These are phyloP conservation scores for Tangara arthus DNA, from an alignment of 2,797 vertebrate genomes.

Conservation along the genomic window DNA sequence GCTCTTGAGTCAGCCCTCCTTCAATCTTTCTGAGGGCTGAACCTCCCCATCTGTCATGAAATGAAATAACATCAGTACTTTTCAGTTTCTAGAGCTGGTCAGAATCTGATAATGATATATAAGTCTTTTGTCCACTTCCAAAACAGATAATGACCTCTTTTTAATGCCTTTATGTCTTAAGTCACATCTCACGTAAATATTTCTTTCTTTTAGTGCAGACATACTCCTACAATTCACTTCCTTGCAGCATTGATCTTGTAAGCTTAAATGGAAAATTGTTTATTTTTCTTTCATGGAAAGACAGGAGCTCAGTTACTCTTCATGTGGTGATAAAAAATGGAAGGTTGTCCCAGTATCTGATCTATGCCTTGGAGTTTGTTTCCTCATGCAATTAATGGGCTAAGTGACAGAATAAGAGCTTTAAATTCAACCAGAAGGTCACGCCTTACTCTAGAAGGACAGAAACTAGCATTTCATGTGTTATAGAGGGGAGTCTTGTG, in stretches of 20 bases:
- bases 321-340: background rate
- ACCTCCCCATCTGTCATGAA: background rate
- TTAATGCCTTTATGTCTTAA: slow-evolving; percentile 12
- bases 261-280: background rate
- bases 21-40: background rate
- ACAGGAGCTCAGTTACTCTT: background rate
- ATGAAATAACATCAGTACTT: background rate
- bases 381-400: background rate
- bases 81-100: background rate
- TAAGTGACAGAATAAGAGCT: background rate
- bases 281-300: slow-evolving; percentile 8
- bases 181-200: background rate
- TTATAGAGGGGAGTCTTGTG: background rate
- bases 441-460: background rate
- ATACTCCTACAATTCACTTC: background rate
- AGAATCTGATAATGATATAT: background rate
- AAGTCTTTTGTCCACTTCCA: background rate
- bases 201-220: background rate
- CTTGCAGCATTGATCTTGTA: background rate
- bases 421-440: background rate
- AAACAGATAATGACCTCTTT: slow-evolving; percentile 10
- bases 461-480: background rate
- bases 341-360: background rate
- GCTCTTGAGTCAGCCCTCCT: background rate
- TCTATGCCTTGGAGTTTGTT: background rate